Conservation (phyloP, 2,797 vertebrate genomes). For the Urophycis tenuis region DNA sequence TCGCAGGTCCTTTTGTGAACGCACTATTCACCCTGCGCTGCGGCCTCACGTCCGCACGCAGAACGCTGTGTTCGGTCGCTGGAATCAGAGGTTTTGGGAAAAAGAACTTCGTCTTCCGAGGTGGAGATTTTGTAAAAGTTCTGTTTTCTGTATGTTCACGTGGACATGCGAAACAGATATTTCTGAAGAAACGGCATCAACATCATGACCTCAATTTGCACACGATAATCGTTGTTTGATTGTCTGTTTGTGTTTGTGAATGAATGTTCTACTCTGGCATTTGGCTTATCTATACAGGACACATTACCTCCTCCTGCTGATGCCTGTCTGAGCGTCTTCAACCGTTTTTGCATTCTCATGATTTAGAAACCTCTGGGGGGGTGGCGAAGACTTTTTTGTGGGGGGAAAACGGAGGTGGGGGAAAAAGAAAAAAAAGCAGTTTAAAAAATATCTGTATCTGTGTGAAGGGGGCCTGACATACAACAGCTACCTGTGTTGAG, state of each 20-base stretch:
- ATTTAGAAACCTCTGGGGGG: neutral
- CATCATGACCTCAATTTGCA: neutral
- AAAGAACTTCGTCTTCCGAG: neutral
- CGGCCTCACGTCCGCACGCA: too few relatives aligned
- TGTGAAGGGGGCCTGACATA: slow-evolving; percentile 40
- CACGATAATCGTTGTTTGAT: neutral
- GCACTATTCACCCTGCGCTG: too few relatives aligned
- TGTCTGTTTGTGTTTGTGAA: slow-evolving; percentile 3
- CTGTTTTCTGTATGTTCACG: neutral
- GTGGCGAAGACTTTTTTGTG: neutral
- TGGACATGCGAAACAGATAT: neutral
- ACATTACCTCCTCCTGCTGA: neutral
- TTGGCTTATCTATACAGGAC: neutral
- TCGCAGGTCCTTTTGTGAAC: slow-evolving; percentile 6
- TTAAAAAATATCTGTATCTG: neutral
- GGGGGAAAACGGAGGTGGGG: neutral
- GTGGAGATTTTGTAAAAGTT: neutral
- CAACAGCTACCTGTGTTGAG: slow-evolving; percentile 62
- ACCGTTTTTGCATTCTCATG: neutral
- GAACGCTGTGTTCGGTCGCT: neutral
- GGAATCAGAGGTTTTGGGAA: neutral
- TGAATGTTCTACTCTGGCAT: neutral
- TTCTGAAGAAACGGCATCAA: neutral
- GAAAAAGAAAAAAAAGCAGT: neutral
- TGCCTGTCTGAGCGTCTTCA: neutral